A percentile compares a stretch with the other conserved stretches of the same genome.
phyloP scores from a whole-genome alignment of 2,797 vertebrate species.

The Amblyraja radiata region DNA sequence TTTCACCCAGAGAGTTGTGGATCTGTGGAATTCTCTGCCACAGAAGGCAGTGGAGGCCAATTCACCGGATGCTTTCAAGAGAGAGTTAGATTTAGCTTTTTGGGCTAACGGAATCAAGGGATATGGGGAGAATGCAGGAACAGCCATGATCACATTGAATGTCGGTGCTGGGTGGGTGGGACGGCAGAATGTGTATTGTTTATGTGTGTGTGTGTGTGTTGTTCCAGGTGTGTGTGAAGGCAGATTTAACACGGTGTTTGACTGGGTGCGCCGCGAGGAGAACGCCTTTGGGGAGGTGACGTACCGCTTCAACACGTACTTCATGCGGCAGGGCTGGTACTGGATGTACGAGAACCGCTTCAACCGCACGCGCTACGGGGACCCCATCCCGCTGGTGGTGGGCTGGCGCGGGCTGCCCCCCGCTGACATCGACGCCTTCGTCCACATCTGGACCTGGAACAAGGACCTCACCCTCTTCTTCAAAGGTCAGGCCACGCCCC shows the following conservation, averaged over 20 bases:
- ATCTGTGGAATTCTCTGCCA: too few relatives aligned
- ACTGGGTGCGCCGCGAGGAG: conserved; percentile 41
- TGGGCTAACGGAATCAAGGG: too few relatives aligned
- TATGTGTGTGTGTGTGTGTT: not conserved
- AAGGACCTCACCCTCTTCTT: conserved; percentile 42
- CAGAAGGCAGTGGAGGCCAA: too few relatives aligned
- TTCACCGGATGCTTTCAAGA: not conserved
- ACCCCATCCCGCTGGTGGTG: conserved; percentile 36
- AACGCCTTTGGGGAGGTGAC: not conserved
- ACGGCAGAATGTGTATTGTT: too few relatives aligned
- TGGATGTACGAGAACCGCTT: conserved; percentile 44
- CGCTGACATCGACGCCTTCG: conserved; percentile 40
- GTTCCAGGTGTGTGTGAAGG: conserved; percentile 40
- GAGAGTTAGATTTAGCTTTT: not conserved
- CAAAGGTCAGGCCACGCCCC: conserved; percentile 39
- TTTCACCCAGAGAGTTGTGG: too few relatives aligned
- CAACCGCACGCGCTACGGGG: conserved; percentile 40
- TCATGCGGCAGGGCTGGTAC: conserved; percentile 43
- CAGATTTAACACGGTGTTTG: conserved; percentile 41
- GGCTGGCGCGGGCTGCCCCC: conserved; percentile 42
- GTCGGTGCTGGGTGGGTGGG: too few relatives aligned
- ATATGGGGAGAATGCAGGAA: too few relatives aligned
- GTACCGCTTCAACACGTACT: conserved; percentile 41
- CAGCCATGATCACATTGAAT: too few relatives aligned
- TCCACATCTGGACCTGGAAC: conserved; percentile 40